Percentiles rank a stretch among this genome's conserved stretches.
Conservation (phyloP, 2,113 vertebrate species). For the Phyllostomus hastatus region DNA sequence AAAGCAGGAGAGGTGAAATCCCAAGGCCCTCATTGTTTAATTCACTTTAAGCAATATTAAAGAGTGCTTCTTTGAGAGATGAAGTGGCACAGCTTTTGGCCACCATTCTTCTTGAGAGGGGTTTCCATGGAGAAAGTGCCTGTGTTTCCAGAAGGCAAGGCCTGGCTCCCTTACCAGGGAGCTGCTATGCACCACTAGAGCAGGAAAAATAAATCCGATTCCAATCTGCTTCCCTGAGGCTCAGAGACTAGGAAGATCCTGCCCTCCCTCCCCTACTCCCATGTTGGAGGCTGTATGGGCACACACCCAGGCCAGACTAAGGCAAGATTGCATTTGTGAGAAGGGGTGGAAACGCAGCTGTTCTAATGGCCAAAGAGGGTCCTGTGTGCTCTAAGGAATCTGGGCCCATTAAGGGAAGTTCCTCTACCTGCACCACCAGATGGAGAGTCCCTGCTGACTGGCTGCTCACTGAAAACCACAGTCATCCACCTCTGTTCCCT, state of each 20-base stretch:
- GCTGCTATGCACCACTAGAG: slow-evolving; percentile 19
- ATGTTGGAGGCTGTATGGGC: neutral
- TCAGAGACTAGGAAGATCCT: neutral
- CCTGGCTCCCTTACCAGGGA: neutral
- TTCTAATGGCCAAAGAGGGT: neutral
- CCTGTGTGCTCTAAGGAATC: neutral
- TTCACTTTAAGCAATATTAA: neutral
- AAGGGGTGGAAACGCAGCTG: neutral
- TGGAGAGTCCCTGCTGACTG: neutral
- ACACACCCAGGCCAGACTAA: neutral
- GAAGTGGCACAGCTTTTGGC: neutral
- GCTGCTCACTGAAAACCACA: neutral
- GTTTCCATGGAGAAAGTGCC: slow-evolving; percentile 43
- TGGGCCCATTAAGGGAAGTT: neutral
- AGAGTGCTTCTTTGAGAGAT: neutral
- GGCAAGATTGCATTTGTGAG: neutral
- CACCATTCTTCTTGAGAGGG: slow-evolving; percentile 20
- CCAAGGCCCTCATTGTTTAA: neutral
- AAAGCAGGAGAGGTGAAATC: neutral
- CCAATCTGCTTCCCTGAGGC: slow-evolving; percentile 43
- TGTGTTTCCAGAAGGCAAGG: slow-evolving; percentile 11
- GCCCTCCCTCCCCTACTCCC: neutral
- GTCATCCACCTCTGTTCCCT: neutral
- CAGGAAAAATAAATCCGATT: slow-evolving; percentile 64
- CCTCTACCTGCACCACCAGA: neutral